phyloP scores from a whole-genome alignment of 2,113 vertebrate genomes.

The Tyto alba region DNA sequence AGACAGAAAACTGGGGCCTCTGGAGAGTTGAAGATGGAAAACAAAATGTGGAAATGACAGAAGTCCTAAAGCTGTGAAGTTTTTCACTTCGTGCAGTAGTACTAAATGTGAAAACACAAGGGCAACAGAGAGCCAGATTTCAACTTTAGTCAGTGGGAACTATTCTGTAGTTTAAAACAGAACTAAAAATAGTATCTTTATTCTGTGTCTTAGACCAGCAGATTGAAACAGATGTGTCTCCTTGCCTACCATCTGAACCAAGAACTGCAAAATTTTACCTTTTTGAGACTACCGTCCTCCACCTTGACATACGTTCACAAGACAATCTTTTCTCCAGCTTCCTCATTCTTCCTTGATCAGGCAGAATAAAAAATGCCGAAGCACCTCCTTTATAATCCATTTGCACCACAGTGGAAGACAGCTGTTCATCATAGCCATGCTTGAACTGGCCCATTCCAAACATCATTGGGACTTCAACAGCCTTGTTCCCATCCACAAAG shows the following conservation, averaged over 20 bases:
- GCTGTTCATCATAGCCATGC: conserved; percentile 51
- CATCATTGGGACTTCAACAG: conserved; percentile 57
- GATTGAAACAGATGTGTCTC: not conserved
- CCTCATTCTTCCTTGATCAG: conserved; percentile 75
- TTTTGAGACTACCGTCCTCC: conserved; percentile 44
- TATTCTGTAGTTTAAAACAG: not conserved
- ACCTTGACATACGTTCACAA: conserved; percentile 24
- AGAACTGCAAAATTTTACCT: conserved; percentile 28
- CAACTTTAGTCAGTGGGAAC: not conserved
- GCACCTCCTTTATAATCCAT: conserved; percentile 84
- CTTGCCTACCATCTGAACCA: not conserved
- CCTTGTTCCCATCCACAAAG: conserved; percentile 26
- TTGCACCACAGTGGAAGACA: conserved; percentile 73
- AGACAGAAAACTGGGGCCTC: not conserved
- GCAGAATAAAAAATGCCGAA: conserved; percentile 81
- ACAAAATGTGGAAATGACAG: not conserved
- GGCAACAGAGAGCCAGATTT: not conserved
- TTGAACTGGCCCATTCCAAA: conserved; percentile 50
- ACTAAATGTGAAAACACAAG: not conserved
- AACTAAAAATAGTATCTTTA: not conserved
- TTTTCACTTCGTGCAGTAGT: not conserved
- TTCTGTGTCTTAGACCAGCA: not conserved
- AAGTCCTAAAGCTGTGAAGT: not conserved
- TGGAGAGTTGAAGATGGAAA: not conserved
- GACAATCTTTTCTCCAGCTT: conserved; percentile 71